phyloP scores from a whole-genome alignment of 2,797 vertebrate genomes.

The Rhodeus uyekii region DNA sequence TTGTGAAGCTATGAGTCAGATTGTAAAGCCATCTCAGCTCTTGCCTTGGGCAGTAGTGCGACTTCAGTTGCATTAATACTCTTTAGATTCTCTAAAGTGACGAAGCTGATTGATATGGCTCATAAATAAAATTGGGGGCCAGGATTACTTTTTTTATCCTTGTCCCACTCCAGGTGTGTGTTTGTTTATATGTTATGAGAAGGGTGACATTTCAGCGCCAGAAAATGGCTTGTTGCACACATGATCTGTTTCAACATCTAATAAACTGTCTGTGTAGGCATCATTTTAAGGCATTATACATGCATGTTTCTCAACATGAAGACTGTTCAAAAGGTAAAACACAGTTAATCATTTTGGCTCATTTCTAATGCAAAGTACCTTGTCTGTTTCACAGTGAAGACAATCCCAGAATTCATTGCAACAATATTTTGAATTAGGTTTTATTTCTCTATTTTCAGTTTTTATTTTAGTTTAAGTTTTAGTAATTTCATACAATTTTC shows the following conservation, averaged over 20 bases:
- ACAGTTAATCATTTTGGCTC: neutral
- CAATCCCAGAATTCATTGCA: neutral
- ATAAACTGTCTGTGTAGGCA: neutral
- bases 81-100: neutral
- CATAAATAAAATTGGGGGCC: conserved; percentile 56
- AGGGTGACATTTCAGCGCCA: neutral
- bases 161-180: neutral
- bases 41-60: conserved; percentile 46
- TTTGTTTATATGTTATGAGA: neutral
- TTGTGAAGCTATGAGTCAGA: conserved; percentile 20
- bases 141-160: conserved; percentile 60
- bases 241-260: neutral
- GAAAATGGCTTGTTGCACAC: neutral
- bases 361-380: neutral
- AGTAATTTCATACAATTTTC: neutral
- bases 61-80: neutral
- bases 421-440: neutral
- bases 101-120: conserved; percentile 13
- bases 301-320: neutral
- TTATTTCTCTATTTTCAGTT: neutral
- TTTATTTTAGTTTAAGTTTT: neutral
- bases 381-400: neutral
- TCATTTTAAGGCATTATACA: neutral
- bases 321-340: too few relatives aligned
- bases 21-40: conserved; percentile 20